These are phyloP conservation scores for Clarias fuscus DNA, from an alignment of 2,797 vertebrate species.

Conservation along the genomic window DNA sequence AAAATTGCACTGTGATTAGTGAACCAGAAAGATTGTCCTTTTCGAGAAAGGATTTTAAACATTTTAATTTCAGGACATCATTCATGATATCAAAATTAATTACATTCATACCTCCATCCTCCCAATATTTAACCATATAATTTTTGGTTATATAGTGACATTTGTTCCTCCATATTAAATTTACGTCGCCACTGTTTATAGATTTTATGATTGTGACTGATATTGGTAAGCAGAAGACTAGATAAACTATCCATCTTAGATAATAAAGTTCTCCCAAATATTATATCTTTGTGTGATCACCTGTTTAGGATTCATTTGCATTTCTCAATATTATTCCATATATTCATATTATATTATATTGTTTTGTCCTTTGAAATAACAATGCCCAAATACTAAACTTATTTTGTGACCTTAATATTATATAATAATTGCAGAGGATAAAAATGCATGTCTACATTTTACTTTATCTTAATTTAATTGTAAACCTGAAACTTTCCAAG, in stretches of 20 bases:
- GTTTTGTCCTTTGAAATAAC: neutral
- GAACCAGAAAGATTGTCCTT: constrained; percentile 19
- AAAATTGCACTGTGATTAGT: neutral
- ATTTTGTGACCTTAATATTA: neutral
- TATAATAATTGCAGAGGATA: neutral
- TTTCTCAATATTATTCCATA: neutral
- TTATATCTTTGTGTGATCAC: neutral
- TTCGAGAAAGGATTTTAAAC: constrained; percentile 34
- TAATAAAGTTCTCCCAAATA: constrained; percentile 14
- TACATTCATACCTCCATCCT: constrained; percentile 4
- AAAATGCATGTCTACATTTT: neutral
- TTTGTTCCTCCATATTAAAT: constrained; percentile 28
- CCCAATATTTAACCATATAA: constrained; percentile 14
- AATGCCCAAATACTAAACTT: constrained; percentile 6
- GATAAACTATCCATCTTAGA: constrained; percentile 24
- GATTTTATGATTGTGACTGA: neutral
- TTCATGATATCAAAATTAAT: constrained; percentile 36
- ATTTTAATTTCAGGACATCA: constrained; percentile 26
- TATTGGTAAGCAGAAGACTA: neutral
- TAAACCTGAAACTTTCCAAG: constrained; percentile 3
- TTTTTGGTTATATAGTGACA: neutral
- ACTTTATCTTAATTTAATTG: constrained; percentile 4
- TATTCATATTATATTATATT: neutral
- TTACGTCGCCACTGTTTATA: neutral
- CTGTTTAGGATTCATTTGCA: neutral